phyloP scores from a whole-genome alignment of 2,888 invertebrate species.

The Temnothorax rugatulus region DNA sequence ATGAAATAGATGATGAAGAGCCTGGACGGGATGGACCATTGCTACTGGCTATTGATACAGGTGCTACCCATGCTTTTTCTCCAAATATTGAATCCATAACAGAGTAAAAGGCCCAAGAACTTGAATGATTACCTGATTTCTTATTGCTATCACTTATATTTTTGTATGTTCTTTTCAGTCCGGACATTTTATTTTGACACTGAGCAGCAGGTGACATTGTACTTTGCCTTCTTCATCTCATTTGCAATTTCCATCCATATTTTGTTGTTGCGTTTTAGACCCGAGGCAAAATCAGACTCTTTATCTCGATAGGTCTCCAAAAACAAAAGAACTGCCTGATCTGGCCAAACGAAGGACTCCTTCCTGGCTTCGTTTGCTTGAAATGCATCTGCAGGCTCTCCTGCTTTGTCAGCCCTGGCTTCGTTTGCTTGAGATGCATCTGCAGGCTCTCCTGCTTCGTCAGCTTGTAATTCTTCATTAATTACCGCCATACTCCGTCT shows the following conservation, averaged over 20 bases:
- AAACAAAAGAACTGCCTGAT: conserved; percentile 15
- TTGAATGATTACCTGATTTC: conserved; percentile 9
- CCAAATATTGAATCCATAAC: conserved; percentile 27
- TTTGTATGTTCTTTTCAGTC: conserved; percentile 13
- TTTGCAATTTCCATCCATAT: conserved; percentile 2
- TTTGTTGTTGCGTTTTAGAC: not conserved
- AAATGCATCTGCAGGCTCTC: not conserved
- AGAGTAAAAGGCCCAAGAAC: conserved; percentile 26
- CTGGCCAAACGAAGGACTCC: not conserved
- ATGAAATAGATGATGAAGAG: not conserved
- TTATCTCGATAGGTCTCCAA: not conserved
- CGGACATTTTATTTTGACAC: conserved; percentile 29
- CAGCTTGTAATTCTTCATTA: not conserved
- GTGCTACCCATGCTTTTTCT: conserved; percentile 1
- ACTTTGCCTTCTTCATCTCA: conserved; percentile 3
- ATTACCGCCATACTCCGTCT: not conserved
- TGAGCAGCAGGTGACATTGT: not conserved
- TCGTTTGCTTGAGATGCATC: not conserved
- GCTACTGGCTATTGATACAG: conserved; percentile 8
- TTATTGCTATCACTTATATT: conserved; percentile 17
- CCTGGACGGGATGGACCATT: not conserved
- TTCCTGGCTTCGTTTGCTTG: not conserved
- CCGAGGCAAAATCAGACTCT: not conserved
- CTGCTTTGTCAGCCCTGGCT: not conserved
- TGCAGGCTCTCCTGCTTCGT: not conserved